Conservation (phyloP, 2,113 vertebrate genomes). For the Sinosuthora webbiana region DNA sequence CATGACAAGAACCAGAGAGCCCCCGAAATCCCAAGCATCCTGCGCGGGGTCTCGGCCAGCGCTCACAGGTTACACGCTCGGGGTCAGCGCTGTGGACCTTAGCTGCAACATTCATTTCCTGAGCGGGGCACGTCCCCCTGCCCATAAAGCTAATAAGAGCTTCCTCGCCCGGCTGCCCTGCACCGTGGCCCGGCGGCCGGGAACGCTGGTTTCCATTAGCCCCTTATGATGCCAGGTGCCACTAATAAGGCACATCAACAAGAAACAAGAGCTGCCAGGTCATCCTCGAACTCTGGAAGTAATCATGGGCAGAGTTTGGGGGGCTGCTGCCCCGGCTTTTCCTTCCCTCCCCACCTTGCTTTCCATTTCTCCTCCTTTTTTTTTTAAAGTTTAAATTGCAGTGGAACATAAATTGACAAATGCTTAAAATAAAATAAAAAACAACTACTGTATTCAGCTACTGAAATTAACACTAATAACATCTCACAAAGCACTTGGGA, state of each 20-base stretch:
- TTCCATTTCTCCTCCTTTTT: not conserved
- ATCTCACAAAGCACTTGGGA: constrained; percentile 36
- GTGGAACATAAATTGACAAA: not conserved
- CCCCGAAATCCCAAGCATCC: constrained; percentile 76
- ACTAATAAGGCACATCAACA: constrained; percentile 85
- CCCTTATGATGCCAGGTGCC: constrained; percentile 83
- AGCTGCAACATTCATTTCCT: constrained; percentile 89
- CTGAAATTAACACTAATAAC: constrained; percentile 65
- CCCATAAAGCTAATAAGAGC: constrained; percentile 91
- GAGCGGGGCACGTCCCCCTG: constrained; percentile 82
- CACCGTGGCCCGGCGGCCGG: constrained; percentile 66
- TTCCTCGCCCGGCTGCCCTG: constrained; percentile 75
- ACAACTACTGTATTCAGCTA: constrained; percentile 33
- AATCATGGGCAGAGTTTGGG: constrained; percentile 66
- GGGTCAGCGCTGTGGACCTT: constrained; percentile 79
- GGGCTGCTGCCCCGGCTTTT: not conserved
- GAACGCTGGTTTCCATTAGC: constrained; percentile 84
- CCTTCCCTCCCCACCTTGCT: not conserved
- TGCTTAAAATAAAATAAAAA: constrained; percentile 42
- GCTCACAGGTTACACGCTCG: constrained; percentile 79
- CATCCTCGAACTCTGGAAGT: constrained; percentile 78
- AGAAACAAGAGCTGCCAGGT: constrained; percentile 79
- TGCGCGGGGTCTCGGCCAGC: constrained; percentile 68
- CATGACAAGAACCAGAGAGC: constrained; percentile 85
- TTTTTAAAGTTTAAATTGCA: not conserved